Percentiles rank a stretch among this genome's conserved stretches.
Conservation (phyloP, 2,113 vertebrate species). For the Carassius gibelio region DNA sequence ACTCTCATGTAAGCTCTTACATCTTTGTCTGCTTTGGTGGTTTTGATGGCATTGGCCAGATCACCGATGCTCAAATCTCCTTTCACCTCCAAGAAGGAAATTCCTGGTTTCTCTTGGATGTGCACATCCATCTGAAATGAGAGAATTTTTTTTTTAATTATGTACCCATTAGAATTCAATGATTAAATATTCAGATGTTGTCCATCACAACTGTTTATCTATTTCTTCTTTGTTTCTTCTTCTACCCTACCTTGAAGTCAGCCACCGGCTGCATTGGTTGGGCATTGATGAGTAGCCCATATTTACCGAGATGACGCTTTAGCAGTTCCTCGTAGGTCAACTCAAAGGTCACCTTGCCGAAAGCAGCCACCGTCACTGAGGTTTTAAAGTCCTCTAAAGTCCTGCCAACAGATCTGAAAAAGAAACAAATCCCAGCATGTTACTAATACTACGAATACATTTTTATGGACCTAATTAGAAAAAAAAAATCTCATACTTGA, state of each 20-base stretch:
- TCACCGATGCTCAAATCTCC: slow-evolving; percentile 81
- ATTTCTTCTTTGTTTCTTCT: neutral
- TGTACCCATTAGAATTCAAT: neutral
- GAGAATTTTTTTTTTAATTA: neutral
- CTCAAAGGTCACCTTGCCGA: slow-evolving; percentile 88
- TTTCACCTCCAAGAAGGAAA: slow-evolving; percentile 80
- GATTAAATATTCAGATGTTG: neutral
- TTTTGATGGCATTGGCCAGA: slow-evolving; percentile 77
- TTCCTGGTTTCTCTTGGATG: slow-evolving; percentile 84
- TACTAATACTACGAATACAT: too few species aligned
- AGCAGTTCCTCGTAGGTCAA: slow-evolving; percentile 91
- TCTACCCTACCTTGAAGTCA: slow-evolving; percentile 81
- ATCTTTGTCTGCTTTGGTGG: slow-evolving; percentile 76
- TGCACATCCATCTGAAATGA: slow-evolving; percentile 80
- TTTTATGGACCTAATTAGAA: neutral
- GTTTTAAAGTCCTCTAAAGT: slow-evolving; percentile 92
- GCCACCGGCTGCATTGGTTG: slow-evolving; percentile 86
- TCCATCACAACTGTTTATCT: neutral
- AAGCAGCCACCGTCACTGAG: slow-evolving; percentile 81
- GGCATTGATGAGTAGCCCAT: slow-evolving; percentile 87
- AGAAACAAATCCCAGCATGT: neutral
- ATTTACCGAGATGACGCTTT: slow-evolving; percentile 83
- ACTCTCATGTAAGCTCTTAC: slow-evolving; percentile 62
- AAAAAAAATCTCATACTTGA: slow-evolving; percentile 77
- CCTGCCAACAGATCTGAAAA: slow-evolving; percentile 84